Evolutionary conservation across 2,113 vertebrate genomes (phyloP).

Genomic region (Colaptes auratus): DNA sequence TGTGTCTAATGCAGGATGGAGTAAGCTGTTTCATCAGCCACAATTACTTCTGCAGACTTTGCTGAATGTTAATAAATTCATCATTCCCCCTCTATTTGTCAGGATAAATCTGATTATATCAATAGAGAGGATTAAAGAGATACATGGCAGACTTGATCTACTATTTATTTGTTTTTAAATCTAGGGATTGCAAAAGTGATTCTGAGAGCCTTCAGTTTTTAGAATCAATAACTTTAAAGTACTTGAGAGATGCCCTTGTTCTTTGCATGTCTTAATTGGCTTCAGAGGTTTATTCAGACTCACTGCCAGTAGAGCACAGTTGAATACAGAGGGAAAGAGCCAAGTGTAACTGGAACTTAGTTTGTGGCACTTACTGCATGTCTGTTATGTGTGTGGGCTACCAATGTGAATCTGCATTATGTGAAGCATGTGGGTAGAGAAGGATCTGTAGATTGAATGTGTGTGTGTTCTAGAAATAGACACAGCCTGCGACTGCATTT

Average conservation of each 20-base stretch:
- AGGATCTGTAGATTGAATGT: background rate
- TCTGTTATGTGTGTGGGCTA: accelerated
- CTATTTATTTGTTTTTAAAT: background rate
- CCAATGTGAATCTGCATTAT: background rate
- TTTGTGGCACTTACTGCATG: background rate
- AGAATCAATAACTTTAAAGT: background rate
- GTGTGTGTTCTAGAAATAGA: background rate
- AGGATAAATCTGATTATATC: background rate
- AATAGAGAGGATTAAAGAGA: background rate
- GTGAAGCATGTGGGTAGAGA: accelerated
- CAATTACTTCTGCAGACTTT: background rate
- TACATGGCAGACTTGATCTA: background rate
- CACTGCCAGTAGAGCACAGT: too few species aligned
- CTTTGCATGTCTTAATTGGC: background rate
- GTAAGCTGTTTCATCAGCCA: background rate
- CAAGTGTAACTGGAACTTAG: background rate
- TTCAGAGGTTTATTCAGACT: background rate
- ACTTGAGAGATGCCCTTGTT: background rate
- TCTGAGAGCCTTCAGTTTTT: background rate
- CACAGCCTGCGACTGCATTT: background rate
- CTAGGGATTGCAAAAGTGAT: background rate
- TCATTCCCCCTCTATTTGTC: background rate
- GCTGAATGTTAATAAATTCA: background rate
- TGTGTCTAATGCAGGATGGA: background rate
- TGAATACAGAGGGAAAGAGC: background rate